Conservation (phyloP, 2,888 invertebrate genomes). For the Ischnura elegans region DNA sequence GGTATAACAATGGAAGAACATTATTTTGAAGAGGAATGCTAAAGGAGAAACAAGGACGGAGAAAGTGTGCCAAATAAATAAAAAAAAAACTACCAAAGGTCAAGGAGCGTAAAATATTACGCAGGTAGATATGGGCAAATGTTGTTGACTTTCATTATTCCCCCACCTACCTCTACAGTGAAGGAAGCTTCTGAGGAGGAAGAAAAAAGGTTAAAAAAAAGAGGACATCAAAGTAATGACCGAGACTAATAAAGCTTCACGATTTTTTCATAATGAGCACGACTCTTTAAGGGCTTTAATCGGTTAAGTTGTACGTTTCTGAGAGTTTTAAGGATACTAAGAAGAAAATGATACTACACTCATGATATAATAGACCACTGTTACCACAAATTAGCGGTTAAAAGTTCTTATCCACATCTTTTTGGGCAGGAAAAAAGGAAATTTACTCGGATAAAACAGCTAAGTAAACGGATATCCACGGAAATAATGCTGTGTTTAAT, state of each 20-base stretch:
- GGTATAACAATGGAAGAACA: slow-evolving; percentile 19
- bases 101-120: slow-evolving; percentile 26
- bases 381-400: neutral
- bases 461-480: too few relatives aligned
- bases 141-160: slow-evolving; percentile 17
- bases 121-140: slow-evolving; percentile 1
- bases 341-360: neutral
- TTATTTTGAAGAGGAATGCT: neutral
- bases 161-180: neutral
- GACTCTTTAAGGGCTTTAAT: neutral
- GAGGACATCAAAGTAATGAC: neutral
- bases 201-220: neutral
- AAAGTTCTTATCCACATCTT: neutral
- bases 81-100: slow-evolving; percentile 13
- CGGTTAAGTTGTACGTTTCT: neutral
- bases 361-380: neutral
- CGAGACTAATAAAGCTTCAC: neutral
- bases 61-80: neutral
- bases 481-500: too few relatives aligned
- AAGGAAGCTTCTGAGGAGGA: neutral
- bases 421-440: neutral
- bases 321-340: neutral
- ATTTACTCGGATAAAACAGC: neutral
- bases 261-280: slow-evolving; percentile 22
- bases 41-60: neutral